Evolutionary conservation across 2,113 vertebrate genomes (phyloP).

Genomic region (Delphinapterus leucas): DNA sequence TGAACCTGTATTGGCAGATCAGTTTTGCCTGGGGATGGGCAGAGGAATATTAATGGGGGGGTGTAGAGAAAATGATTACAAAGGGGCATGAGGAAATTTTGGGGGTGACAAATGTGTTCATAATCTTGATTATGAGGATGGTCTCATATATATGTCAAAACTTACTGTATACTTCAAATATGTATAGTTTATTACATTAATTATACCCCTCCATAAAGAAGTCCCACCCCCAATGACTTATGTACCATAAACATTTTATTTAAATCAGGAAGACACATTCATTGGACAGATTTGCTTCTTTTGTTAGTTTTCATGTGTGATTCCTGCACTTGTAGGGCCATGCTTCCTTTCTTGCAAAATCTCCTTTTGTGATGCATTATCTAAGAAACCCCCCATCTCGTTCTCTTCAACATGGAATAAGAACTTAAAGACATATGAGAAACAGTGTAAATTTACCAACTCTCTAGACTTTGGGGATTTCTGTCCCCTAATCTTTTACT

Average conservation of each 20-base stretch:
- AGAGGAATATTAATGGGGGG: background rate
- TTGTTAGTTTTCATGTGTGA: background rate
- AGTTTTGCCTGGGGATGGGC: background rate
- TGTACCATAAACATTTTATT: background rate
- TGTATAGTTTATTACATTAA: background rate
- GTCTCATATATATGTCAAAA: background rate
- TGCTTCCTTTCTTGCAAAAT: background rate
- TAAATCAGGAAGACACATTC: background rate
- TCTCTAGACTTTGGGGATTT: background rate
- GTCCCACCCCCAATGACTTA: background rate
- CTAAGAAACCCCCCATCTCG: background rate
- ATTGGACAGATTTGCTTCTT: background rate
- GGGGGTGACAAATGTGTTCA: background rate
- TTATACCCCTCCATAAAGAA: background rate
- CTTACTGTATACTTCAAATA: background rate
- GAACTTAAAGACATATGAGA: background rate
- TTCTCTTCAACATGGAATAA: constrained; percentile 20
- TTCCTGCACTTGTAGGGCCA: background rate
- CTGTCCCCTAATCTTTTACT: background rate
- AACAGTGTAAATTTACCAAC: background rate
- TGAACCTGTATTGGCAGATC: background rate
- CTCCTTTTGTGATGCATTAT: background rate
- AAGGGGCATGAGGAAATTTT: background rate
- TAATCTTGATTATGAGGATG: background rate
- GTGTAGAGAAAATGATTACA: background rate